Percentiles rank a stretch among this genome's conserved stretches.
These are phyloP conservation scores for Salarias fasciatus DNA, from an alignment of 2,797 vertebrate genomes.

Conservation along the genomic window DNA sequence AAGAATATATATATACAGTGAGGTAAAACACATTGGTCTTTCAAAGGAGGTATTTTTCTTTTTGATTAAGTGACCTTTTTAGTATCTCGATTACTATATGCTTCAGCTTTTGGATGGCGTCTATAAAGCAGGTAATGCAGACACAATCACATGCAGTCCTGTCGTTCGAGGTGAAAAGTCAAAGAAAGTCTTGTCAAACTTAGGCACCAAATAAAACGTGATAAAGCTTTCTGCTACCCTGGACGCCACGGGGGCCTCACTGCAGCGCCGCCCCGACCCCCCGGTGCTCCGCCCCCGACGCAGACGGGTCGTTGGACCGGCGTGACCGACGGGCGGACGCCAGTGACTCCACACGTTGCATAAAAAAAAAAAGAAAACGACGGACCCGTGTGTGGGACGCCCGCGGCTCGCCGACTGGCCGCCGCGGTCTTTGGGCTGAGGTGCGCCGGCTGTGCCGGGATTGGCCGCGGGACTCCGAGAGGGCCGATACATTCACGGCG, in stretches of 20 bases:
- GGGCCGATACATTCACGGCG: conserved; percentile 71
- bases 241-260: conserved; percentile 59
- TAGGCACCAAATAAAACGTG: conserved; percentile 80
- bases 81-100: conserved; percentile 62
- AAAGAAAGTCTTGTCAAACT: conserved; percentile 67
- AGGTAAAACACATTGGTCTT: conserved; percentile 99
- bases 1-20: conserved; percentile 89
- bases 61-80: conserved; percentile 75
- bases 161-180: conserved; percentile 71
- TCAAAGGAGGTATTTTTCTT: conserved; percentile 90
- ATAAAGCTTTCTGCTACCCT: conserved; percentile 80
- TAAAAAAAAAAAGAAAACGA: conserved; percentile 42
- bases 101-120: conserved; percentile 67
- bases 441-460: conserved; percentile 59
- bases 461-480: conserved; percentile 37
- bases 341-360: conserved; percentile 58
- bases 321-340: conserved; percentile 37
- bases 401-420: conserved; percentile 44
- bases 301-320: conserved; percentile 58
- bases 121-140: conserved; percentile 76
- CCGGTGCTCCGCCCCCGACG: no score
- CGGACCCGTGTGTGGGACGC: conserved; percentile 46
- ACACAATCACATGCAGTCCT: conserved; percentile 79
- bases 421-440: conserved; percentile 47
- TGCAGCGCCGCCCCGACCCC: conserved; percentile 54